Evolutionary conservation across 2,888 invertebrate genomes (phyloP), one percentile per base, ranked within the genome.

Genomic region (Melinaea menophilus): DNA sequence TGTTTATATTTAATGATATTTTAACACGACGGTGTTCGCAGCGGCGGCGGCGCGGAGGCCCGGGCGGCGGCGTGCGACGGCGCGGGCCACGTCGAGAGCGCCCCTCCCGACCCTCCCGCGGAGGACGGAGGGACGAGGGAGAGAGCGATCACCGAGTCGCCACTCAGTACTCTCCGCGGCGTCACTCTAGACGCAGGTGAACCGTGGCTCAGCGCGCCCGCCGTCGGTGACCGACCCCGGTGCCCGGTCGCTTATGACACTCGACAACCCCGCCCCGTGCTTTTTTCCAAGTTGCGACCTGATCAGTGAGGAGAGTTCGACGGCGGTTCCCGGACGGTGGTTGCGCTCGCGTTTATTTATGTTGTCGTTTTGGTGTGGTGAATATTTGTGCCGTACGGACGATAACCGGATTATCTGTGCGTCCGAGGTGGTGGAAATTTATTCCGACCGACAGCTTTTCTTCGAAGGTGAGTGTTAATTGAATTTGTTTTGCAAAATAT

Each of bases 341-440:
- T 81, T 81, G 80, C 81, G 80, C 81, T 78, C 82, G 82, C 84
- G 84, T 86, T 88, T 89, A 89, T 90, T 87, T 88, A 88, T 90
- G 90, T 90, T 89, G 87, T 90, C 89, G 86, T 89, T 87, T 88
- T 90, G 86, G 90, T 90, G 90, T 88, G 84, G 90, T 90, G 90
- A 86, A 88, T 88, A 88, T 87, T 86, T 87, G 90, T 90, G 90
- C 81, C 86, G 84, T 88, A 87, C 86, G 85, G 84, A 84, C 89
- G 84, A 89, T 88, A 86, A 86, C 89, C 88, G 89, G 90, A 86
- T 88, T 86, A 88, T 88, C 88, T 88, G 89, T 88, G 90, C 82
- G 80, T 84, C 84, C 81, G 80, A 86, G 79, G 80, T 82, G 79
- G 85, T 88, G 90, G 88, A 90, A 89, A 89, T 88, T 84, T 86